Base-by-base conservation (phyloP, 2,797 vertebrate species). In the Gephyroberyx darwinii region DNA sequence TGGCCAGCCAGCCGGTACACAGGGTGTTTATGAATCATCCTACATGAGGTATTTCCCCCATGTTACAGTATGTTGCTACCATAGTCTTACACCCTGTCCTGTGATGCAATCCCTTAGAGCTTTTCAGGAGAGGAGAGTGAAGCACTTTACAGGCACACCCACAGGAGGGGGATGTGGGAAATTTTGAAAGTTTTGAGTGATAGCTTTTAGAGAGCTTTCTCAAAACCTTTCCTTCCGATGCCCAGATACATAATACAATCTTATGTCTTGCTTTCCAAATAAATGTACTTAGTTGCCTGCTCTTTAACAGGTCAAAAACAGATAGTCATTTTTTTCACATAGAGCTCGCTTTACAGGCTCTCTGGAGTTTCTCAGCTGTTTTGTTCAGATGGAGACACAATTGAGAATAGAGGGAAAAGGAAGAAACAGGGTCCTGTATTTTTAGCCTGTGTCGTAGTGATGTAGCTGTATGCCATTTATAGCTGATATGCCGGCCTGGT, bases 111-210 rank as follows among this genome's bases (percentile, higher is more conserved):
- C 74, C 86, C 86, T 74, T 39, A 45, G 83, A 88, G 89, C 73
- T 72, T 89, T 81, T 83, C 71, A 81, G 74, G 74, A 81, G 85
- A 78, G 51, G 65, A 72, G 84, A 90, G 84, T 75, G 82, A 81
- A 85, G 86, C 87, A 89, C 80, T 91, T 92, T 77, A 74, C 90
- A 86, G 90, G 86, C 90, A 91, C 90, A 89, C 89, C 92, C 89
- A 89, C 80, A 82, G 75, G 75, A 74, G 78, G 55, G 77, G 74
- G 63, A 86, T 86, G 82, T 90, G 87, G 91, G 88, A 89, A 87
- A 86, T 84, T 83, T 67, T 81, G 52, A 84, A 89, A 87, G 78
- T 87, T 91, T 89, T 83, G 81, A 66, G 63, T 54, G 41, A 90
- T 84, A 83, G 84, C 85, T 89, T 89, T 86, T 87, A 83, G 75